phyloP scores from a whole-genome alignment of 2,113 vertebrate genomes.

The Nothobranchius kuhntae region DNA sequence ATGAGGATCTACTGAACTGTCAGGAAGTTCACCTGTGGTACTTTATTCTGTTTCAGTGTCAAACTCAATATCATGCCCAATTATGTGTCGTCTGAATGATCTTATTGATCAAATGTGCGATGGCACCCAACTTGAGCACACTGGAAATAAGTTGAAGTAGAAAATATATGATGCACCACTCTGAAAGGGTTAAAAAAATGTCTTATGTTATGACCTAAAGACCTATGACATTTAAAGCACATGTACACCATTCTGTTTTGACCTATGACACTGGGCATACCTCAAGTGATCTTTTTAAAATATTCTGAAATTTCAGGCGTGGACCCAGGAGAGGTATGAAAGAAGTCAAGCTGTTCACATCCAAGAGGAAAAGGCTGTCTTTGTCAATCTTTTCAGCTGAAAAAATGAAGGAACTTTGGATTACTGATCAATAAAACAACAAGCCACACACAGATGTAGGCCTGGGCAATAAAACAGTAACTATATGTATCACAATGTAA shows the following conservation, averaged over 20 bases:
- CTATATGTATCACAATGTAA: too few relatives aligned
- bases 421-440: too few relatives aligned
- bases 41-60: not conserved
- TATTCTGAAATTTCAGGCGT: not conserved
- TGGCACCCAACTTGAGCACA: not conserved
- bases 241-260: not conserved
- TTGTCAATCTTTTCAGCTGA: not conserved
- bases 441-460: too few relatives aligned
- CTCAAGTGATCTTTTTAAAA: not conserved
- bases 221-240: not conserved
- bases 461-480: too few relatives aligned
- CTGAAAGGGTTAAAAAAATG: not conserved
- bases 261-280: not conserved
- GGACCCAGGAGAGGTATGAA: not conserved
- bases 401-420: too few relatives aligned
- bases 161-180: not conserved
- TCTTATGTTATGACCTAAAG: not conserved
- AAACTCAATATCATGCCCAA: not conserved
- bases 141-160: not conserved
- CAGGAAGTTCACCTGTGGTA: not conserved
- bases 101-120: not conserved
- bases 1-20: not conserved
- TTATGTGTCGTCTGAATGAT: not conserved
- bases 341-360: not conserved
- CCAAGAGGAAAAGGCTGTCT: not conserved